phyloP scores from a whole-genome alignment of 2,888 invertebrate species.

The Drosophila neotestacea region DNA sequence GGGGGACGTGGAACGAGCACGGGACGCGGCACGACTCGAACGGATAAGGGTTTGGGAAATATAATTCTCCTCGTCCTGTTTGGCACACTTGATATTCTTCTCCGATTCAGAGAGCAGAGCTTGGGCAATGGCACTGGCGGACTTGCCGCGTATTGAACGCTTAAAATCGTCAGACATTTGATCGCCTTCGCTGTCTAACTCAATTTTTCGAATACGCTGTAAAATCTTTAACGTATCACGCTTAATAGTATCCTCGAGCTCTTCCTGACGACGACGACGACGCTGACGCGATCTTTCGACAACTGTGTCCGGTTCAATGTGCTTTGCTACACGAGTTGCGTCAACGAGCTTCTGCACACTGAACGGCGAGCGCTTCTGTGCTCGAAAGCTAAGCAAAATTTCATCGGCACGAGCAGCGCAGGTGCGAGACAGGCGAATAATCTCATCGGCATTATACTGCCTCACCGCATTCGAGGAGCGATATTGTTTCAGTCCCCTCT shows the following conservation, averaged over 20 bases:
- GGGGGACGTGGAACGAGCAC: constrained; percentile 78
- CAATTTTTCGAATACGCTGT: constrained; percentile 84
- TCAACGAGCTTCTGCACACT: constrained; percentile 87
- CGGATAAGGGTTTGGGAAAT: constrained; percentile 80
- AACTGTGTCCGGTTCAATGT: constrained; percentile 85
- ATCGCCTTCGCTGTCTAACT: constrained; percentile 86
- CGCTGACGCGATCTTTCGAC: constrained; percentile 85
- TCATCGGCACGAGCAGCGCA: constrained; percentile 90
- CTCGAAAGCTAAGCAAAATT: constrained; percentile 86
- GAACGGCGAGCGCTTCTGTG: constrained; percentile 85
- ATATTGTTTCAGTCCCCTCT: constrained; percentile 89
- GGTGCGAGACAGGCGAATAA: constrained; percentile 88
- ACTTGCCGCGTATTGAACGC: constrained; percentile 89
- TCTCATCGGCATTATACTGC: constrained; percentile 89
- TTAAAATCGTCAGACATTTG: constrained; percentile 86
- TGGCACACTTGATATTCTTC: constrained; percentile 84
- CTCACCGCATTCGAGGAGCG: constrained; percentile 88
- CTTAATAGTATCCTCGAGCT: constrained; percentile 88
- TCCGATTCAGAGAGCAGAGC: constrained; percentile 88
- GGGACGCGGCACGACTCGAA: constrained; percentile 82
- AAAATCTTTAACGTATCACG: constrained; percentile 82
- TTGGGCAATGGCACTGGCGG: constrained; percentile 90
- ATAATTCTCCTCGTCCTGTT: constrained; percentile 81
- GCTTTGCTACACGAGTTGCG: constrained; percentile 86
- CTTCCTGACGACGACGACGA: constrained; percentile 85